Conservation (phyloP, 2,797 vertebrate genomes). For the Podargus strigoides region DNA sequence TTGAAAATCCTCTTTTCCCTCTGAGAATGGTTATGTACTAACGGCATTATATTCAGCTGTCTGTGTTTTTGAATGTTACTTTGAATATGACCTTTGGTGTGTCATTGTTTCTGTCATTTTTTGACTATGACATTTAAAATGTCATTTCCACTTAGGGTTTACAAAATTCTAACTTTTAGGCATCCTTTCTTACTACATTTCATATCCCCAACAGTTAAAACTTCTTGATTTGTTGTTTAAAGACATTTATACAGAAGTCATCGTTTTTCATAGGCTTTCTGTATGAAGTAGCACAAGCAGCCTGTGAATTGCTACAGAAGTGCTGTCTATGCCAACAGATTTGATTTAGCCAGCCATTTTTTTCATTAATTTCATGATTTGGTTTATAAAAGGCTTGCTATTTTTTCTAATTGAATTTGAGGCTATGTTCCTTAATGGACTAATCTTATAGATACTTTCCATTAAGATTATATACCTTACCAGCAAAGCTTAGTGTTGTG, state of each 20-base stretch:
- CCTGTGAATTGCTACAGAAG: neutral
- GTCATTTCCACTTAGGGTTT: constrained; percentile 65
- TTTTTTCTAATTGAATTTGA: neutral
- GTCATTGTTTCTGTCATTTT: constrained; percentile 63
- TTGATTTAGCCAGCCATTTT: neutral
- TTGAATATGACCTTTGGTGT: constrained; percentile 70
- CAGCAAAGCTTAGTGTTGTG: neutral
- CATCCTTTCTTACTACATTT: constrained; percentile 53
- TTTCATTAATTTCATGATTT: neutral
- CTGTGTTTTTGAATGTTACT: constrained; percentile 60
- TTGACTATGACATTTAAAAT: constrained; percentile 71
- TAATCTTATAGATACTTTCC: neutral
- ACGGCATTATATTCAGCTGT: constrained; percentile 41
- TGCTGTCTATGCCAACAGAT: neutral
- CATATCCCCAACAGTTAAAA: constrained; percentile 51
- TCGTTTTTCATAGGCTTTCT: neutral
- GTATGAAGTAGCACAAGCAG: neutral
- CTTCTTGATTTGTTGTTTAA: constrained; percentile 50
- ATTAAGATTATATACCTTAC: neutral
- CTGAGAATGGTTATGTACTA: constrained; percentile 21
- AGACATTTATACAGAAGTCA: constrained; percentile 12
- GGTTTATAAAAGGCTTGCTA: neutral
- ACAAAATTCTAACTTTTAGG: constrained; percentile 58
- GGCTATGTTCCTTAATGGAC: neutral
- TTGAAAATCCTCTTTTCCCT: constrained; percentile 51